Conservation (phyloP, 2,113 vertebrate genomes). For the Zapus hudsonius region DNA sequence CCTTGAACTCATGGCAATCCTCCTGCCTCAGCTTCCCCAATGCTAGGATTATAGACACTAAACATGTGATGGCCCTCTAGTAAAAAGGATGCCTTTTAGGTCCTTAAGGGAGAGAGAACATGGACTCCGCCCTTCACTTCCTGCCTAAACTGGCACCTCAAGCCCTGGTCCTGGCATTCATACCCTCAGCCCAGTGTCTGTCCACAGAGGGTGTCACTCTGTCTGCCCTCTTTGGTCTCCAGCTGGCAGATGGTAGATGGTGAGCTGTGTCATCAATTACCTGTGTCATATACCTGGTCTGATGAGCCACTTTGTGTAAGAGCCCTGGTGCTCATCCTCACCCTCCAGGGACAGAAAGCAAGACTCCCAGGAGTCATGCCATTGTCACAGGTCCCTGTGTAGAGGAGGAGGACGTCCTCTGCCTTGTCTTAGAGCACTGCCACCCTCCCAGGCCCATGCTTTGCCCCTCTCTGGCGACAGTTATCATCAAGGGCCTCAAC, state of each 20-base stretch:
- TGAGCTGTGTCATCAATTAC: too few relatives aligned
- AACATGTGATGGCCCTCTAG: too few relatives aligned
- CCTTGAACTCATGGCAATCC: background rate
- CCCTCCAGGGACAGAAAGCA: background rate
- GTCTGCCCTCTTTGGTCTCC: background rate
- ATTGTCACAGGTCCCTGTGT: background rate
- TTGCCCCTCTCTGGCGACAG: conserved; percentile 61
- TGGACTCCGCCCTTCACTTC: background rate
- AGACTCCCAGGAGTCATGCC: background rate
- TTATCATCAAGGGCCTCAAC: conserved; percentile 75
- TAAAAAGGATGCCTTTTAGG: too few relatives aligned
- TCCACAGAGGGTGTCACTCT: too few relatives aligned
- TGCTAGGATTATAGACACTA: background rate
- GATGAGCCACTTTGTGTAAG: background rate
- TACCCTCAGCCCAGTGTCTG: too few relatives aligned
- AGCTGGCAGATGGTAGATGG: background rate
- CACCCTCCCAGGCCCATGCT: conserved; percentile 19
- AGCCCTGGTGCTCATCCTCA: fast-evolving
- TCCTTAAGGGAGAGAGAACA: background rate
- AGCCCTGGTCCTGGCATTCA: background rate
- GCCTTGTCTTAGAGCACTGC: background rate
- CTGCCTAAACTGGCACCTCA: background rate
- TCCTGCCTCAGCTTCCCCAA: background rate
- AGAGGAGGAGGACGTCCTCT: too few relatives aligned
- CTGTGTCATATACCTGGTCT: background rate